phyloP scores from a whole-genome alignment of 2,888 invertebrate genomes.

The Lasioglossum morio region DNA sequence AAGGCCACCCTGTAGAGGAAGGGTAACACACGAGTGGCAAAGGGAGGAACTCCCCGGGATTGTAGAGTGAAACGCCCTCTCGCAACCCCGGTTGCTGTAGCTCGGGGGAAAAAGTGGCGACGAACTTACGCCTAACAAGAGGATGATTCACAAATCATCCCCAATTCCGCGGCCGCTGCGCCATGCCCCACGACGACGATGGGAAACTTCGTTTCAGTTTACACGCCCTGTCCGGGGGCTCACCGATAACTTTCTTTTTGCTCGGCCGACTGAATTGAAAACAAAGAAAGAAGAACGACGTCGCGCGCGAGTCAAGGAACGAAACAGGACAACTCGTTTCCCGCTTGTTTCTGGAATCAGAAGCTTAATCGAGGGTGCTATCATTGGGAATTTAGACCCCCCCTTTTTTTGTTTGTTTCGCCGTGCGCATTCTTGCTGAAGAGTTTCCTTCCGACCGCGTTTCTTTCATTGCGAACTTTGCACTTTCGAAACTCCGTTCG shows the following conservation, averaged over 20 bases:
- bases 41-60: slow-evolving; percentile 27
- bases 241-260: slow-evolving; percentile 64
- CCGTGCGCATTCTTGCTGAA: not conserved
- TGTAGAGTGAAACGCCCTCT: slow-evolving; percentile 40
- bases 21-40: slow-evolving; percentile 12
- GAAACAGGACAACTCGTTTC: slow-evolving; percentile 20
- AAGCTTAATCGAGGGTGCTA: slow-evolving; percentile 61
- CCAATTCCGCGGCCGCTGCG: slow-evolving; percentile 59
- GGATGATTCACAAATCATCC: slow-evolving; percentile 83
- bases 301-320: not conserved
- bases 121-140: slow-evolving; percentile 82
- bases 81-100: slow-evolving; percentile 53
- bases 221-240: slow-evolving; percentile 44
- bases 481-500: not conserved
- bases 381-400: slow-evolving; percentile 36
- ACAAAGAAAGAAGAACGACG: slow-evolving; percentile 33
- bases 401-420: slow-evolving; percentile 33
- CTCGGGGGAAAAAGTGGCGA: slow-evolving; percentile 69
- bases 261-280: slow-evolving; percentile 58
- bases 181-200: slow-evolving; percentile 40
- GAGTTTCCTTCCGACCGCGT: slow-evolving; percentile 1
- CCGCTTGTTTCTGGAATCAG: slow-evolving; percentile 41
- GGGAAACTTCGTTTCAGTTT: slow-evolving; percentile 69
- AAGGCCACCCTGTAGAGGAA: not conserved
- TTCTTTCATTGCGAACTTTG: slow-evolving; percentile 19